Conservation (phyloP, 2,888 invertebrate genomes). For the Sinodicranocentrus sp. region DNA sequence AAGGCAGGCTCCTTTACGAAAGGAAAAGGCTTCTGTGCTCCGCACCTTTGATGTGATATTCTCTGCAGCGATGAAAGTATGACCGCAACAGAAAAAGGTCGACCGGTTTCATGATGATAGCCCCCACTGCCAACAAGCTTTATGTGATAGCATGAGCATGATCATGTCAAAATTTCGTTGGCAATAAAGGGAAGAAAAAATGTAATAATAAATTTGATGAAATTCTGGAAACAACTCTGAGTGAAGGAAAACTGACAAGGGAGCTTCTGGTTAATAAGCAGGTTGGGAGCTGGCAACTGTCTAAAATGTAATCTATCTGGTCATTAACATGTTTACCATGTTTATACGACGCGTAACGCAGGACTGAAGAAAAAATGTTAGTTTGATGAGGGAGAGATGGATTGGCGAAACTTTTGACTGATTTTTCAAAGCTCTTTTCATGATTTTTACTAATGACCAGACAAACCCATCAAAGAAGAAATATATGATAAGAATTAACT, state of each 20-base stretch:
- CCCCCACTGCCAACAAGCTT: conserved; percentile 10
- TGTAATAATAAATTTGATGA: too few relatives aligned
- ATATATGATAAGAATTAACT: too few relatives aligned
- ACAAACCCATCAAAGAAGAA: too few relatives aligned
- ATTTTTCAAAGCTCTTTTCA: conserved; percentile 34
- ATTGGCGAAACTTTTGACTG: conserved; percentile 43
- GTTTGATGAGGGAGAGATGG: conserved; percentile 7
- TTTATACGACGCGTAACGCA: conserved; percentile 24
- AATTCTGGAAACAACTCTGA: too few relatives aligned
- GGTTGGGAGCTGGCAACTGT: conserved; percentile 52
- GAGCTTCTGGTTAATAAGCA: conserved; percentile 62
- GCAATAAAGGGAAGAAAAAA: too few relatives aligned
- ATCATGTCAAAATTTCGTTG: conserved; percentile 36
- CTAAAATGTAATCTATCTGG: conserved; percentile 52
- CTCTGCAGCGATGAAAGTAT: conserved; percentile 38
- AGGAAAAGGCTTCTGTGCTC: conserved; percentile 62
- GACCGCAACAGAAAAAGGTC: conserved; percentile 56
- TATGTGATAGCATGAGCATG: conserved; percentile 46
- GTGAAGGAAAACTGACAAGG: conserved; percentile 58
- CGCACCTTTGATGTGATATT: conserved; percentile 51
- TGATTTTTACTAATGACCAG: conserved; percentile 7
- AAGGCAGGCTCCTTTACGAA: conserved; percentile 47
- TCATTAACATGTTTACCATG: conserved; percentile 61
- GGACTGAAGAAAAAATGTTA: background rate
- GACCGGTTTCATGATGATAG: conserved; percentile 57